Base-by-base conservation (phyloP, 2,797 vertebrate genomes). In the Zalophus californianus region DNA sequence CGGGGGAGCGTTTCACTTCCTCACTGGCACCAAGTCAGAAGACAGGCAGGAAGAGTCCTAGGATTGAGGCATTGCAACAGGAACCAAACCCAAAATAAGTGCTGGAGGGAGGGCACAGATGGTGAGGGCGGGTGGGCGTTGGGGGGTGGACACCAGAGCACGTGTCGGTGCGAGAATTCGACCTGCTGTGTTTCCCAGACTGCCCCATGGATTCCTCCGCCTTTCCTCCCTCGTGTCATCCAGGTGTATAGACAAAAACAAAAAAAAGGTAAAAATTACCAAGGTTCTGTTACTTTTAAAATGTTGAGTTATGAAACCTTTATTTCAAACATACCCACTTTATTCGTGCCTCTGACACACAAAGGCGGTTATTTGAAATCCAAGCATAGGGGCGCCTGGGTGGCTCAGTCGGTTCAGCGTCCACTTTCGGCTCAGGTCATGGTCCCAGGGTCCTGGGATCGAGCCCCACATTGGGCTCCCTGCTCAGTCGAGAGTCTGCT, bases 1-100 rank as follows among this genome's bases (percentile, higher is more conserved):
- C 3, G 58, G 29, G 12, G 2, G 72, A 58, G 52, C 70, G 48
- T 97, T 97, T 97, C 93, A 85, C 80, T 98, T 98, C 96, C 84
- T 77, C 86, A 35, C 80, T 11, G 38, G 72, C 78, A 44, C 32
- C 10, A 25, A 75, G 73, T 38, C 94, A 96, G 95, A 96, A 96
- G 88, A 35, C 82, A 20, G 29, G 73, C 66, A 93, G 96, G 77
- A 94, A 96, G 85, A 79, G 35, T 35, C 90, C 66, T 7, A 73
- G 90, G 23, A 83, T 56, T 2, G 0, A 85, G 29, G 48, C 75
- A 56, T 97, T 93, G 86, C 50, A 75, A 25, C 21, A 91, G 86
- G 78, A 96, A 93, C 82, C 16, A 14, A 96, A 56, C 85, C 72
- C 62, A 20, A 73, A 72, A 56, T 44, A 68, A 58, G 7, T 7